Conservation (phyloP, 1,140 invertebrate species). For the Aradophagus sp. region DNA sequence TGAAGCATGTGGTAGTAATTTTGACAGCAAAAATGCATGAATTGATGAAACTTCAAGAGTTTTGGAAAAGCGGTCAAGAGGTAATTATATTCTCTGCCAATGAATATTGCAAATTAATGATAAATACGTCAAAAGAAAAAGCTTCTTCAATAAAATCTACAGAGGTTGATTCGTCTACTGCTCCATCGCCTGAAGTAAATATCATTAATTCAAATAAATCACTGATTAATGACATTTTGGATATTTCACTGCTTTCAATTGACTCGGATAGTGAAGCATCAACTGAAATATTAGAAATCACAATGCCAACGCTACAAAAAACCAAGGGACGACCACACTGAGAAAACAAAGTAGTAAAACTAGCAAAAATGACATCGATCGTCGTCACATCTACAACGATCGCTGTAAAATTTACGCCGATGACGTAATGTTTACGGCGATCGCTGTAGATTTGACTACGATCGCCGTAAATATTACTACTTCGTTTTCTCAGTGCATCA, state of each 20-base stretch:
- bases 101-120: too few relatives aligned
- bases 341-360: too few relatives aligned
- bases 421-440: too few relatives aligned
- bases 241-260: neutral
- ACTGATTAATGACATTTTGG: constrained; percentile 11
- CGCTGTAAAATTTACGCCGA: too few relatives aligned
- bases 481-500: too few relatives aligned
- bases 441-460: too few relatives aligned
- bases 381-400: too few relatives aligned
- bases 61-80: constrained; percentile 1
- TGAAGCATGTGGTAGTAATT: constrained; percentile 5
- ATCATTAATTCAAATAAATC: neutral
- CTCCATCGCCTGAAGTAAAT: neutral
- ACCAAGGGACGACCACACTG: constrained; percentile 4
- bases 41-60: constrained; percentile 10
- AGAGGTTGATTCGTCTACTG: too few relatives aligned
- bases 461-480: too few relatives aligned
- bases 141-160: too few relatives aligned
- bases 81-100: constrained; percentile 1
- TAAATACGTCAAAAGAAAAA: too few relatives aligned
- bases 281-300: neutral
- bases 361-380: too few relatives aligned
- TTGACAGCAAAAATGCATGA: neutral
- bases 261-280: neutral
- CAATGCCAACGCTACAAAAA: constrained; percentile 4